Evolutionary conservation across 2,797 vertebrate species (phyloP), one percentile per base, ranked within the genome.

Genomic region (Gymnocypris eckloni): DNA sequence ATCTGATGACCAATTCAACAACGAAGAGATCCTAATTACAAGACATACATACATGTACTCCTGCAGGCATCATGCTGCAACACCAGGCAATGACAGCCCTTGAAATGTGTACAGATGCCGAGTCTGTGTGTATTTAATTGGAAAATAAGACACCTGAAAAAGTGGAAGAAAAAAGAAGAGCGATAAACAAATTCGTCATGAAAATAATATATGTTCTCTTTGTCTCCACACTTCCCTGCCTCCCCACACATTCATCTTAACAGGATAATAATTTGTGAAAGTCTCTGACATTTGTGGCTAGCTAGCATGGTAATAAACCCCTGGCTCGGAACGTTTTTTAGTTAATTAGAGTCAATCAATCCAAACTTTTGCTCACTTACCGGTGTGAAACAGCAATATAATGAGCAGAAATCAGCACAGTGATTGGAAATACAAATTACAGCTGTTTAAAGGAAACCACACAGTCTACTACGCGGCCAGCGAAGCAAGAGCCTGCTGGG

Each of bases 341-440:
- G 97, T 99, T 99, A 99, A 99, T 99, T 99, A 99, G 98, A 99
- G 98, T 99, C 98, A 99, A 99, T 99, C 98, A 99, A 99, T 99
- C 98, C 98, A 98, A 99, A 99, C 97, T 99, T 88, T 98, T 98
- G 97, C 97, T 98, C 98, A 99, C 97, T 98, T 99, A 98, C 97
- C 98, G 97, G 98, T 98, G 98, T 99, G 98, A 98, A 98, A 98
- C 98, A 97, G 96, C 97, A 97, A 97, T 97, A 98, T 99, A 99
- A 99, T 99, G 98, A 99, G 98, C 96, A 97, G 97, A 97, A 99
- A 97, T 99, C 97, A 95, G 96, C 95, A 95, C 98, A 97, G 98
- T 98, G 98, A 99, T 99, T 98, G 98, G 97, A 97, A 99, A 99
- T 97, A 98, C 97, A 99, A 98, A 99, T 99, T 98, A 98, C 95